These are phyloP conservation scores for Rhogogaster chlorosoma DNA, from an alignment of 2,888 invertebrate genomes.

Conservation along the genomic window DNA sequence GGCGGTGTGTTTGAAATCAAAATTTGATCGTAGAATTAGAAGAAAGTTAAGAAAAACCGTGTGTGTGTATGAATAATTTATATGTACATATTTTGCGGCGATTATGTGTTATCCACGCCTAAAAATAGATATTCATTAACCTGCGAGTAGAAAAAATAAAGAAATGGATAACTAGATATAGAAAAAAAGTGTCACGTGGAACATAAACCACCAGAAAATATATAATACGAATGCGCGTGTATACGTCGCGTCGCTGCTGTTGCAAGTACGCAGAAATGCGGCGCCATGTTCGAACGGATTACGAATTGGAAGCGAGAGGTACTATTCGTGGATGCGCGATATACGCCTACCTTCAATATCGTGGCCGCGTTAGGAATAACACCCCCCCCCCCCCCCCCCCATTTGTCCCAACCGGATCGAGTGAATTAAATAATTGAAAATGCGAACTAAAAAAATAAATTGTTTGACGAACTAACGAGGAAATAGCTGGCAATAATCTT, in stretches of 20 bases:
- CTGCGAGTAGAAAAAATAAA: neutral
- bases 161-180: neutral
- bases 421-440: neutral
- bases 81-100: neutral
- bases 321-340: neutral
- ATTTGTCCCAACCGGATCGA: neutral
- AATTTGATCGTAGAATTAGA: neutral
- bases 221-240: constrained; percentile 1
- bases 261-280: constrained; percentile 16
- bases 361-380: neutral
- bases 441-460: neutral
- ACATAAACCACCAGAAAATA: neutral
- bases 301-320: constrained; percentile 1
- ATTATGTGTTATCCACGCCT: neutral
- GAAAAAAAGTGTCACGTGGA: neutral
- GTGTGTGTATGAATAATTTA: neutral
- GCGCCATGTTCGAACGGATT: constrained; percentile 21
- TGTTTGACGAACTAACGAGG: neutral
- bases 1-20: neutral
- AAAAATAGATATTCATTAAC: neutral
- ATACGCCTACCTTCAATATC: constrained; percentile 11
- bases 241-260: neutral
- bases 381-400: neutral
- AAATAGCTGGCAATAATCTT: neutral
- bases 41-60: neutral